phyloP scores from a whole-genome alignment of 2,113 vertebrate genomes.

The Aepyceros melampus region DNA sequence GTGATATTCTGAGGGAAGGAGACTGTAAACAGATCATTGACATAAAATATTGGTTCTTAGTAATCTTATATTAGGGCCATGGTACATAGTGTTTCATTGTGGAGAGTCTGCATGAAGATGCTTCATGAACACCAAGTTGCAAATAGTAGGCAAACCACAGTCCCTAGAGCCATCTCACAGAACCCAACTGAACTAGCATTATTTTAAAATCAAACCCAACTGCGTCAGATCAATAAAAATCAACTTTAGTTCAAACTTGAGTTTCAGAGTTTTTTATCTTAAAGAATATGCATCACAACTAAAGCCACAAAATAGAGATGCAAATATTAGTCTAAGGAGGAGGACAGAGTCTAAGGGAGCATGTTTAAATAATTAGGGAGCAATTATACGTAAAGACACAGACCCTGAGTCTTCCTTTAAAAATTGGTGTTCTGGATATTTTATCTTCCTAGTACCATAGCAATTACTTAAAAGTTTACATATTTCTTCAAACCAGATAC shows the following conservation, averaged over 20 bases:
- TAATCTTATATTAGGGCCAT: not conserved
- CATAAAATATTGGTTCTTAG: not conserved
- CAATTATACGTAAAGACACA: constrained; percentile 43
- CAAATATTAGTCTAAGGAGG: constrained; percentile 50
- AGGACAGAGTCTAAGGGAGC: constrained; percentile 12
- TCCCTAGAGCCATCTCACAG: not conserved
- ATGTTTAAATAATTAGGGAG: constrained; percentile 56
- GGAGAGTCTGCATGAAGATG: not conserved
- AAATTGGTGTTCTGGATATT: constrained; percentile 1
- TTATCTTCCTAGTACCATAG: constrained; percentile 19
- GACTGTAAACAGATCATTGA: not conserved
- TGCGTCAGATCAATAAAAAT: constrained; percentile 54
- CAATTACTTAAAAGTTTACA: constrained; percentile 73
- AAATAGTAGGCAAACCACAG: not conserved
- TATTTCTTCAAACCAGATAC: constrained; percentile 75
- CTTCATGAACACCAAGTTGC: not conserved
- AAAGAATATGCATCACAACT: constrained; percentile 52
- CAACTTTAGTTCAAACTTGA: constrained; percentile 58
- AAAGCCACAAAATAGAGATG: constrained; percentile 41
- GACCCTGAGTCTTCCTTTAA: not conserved
- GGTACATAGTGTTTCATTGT: not conserved
- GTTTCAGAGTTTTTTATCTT: constrained; percentile 60
- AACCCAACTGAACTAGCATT: not conserved
- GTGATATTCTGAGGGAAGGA: not conserved
- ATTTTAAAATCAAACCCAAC: constrained; percentile 37